These are phyloP conservation scores for Apodemia hepburni DNA, from an alignment of 2,888 invertebrate species.

Conservation along the genomic window DNA sequence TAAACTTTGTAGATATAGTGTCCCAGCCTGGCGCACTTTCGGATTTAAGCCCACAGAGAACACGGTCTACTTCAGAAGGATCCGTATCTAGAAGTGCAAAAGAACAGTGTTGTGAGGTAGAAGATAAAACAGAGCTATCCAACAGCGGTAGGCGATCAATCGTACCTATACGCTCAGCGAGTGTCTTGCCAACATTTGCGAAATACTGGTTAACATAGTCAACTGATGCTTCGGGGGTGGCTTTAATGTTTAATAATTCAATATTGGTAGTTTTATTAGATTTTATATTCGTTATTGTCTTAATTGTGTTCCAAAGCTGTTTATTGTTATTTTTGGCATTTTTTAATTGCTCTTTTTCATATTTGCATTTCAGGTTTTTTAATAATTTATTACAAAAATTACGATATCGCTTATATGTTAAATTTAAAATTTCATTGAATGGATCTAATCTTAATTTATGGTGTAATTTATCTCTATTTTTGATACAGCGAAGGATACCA, in stretches of 20 bases:
- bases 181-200: background rate
- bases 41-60: background rate
- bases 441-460: background rate
- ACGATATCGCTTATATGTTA: background rate
- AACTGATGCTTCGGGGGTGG: background rate
- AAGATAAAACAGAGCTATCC: too few species aligned
- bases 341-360: background rate
- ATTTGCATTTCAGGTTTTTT: background rate
- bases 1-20: background rate
- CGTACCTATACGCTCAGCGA: too few species aligned
- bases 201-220: background rate
- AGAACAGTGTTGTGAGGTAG: too few species aligned
- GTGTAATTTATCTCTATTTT: background rate
- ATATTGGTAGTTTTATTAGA: too few species aligned
- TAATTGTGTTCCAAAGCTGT: background rate
- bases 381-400: slow-evolving; percentile 7
- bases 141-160: too few species aligned
- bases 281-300: too few species aligned
- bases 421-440: background rate
- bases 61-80: background rate
- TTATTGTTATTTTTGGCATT: background rate
- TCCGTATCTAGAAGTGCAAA: too few species aligned
- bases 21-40: background rate
- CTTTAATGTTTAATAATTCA: background rate
- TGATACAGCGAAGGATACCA: background rate